Conservation (phyloP, 2,888 invertebrate species). For the Amblyteles armatorius region DNA sequence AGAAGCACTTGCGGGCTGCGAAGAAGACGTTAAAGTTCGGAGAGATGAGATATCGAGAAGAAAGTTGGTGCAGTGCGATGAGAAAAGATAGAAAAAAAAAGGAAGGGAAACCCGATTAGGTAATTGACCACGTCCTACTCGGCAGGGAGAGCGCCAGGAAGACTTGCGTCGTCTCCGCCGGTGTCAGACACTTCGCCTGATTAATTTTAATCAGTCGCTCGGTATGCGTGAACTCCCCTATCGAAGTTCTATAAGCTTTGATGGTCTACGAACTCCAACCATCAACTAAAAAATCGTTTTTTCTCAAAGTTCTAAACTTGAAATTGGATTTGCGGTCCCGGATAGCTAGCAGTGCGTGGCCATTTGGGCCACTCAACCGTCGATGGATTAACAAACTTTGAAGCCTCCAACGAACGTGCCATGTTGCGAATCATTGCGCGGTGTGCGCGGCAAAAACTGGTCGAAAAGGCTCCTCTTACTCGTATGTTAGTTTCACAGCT, state of each 20-base stretch:
- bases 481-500: no score
- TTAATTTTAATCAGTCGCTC: constrained; percentile 14
- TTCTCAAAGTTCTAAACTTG: no score
- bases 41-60: no score
- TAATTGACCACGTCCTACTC: background rate
- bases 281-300: no score
- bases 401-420: background rate
- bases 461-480: no score
- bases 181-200: constrained; percentile 6
- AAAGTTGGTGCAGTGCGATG: no score
- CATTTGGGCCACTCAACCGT: no score
- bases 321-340: no score
- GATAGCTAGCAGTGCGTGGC: no score
- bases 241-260: constrained; percentile 1
- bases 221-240: background rate
- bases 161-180: background rate
- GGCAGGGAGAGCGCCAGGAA: background rate
- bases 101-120: background rate
- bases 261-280: background rate
- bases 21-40: no score
- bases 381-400: background rate
- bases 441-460: background rate
- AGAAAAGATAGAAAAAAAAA: no score
- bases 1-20: no score
- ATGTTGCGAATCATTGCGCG: background rate